Percentiles rank a stretch among this genome's conserved stretches.
These are phyloP conservation scores for Coleophora flavipennella DNA, from an alignment of 2,888 invertebrate species.

Conservation along the genomic window DNA sequence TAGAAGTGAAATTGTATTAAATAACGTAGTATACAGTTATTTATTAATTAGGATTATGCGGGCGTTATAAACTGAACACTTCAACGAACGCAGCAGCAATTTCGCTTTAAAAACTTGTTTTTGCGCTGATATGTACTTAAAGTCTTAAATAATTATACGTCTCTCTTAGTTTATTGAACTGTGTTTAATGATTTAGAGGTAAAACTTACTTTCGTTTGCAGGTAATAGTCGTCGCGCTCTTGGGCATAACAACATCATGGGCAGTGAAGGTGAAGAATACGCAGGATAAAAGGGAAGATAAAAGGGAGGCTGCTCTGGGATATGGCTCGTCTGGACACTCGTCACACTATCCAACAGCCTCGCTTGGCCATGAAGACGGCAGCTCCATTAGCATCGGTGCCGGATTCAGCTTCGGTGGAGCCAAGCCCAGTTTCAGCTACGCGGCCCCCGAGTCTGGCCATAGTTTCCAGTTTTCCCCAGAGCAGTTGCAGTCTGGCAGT, in stretches of 20 bases:
- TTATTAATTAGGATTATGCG: constrained; percentile 49
- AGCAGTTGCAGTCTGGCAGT: constrained; percentile 36
- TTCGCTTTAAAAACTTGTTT: constrained; percentile 40
- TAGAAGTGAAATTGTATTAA: constrained; percentile 60
- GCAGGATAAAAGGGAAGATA: constrained; percentile 47
- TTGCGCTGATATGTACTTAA: constrained; percentile 6
- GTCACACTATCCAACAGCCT: constrained; percentile 23
- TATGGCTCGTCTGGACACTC: constrained; percentile 34
- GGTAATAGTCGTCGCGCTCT: constrained; percentile 49
- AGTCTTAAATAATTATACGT: constrained; percentile 1
- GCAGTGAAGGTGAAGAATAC: constrained; percentile 39
- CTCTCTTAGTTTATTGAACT: background rate
- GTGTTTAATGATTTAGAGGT: constrained; percentile 2
- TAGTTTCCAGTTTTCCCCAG: constrained; percentile 36
- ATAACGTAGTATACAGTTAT: constrained; percentile 43
- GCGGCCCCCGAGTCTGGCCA: constrained; percentile 37
- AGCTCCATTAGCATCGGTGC: constrained; percentile 60
- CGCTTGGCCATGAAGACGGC: constrained; percentile 46
- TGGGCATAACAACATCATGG: constrained; percentile 50
- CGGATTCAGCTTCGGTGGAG: constrained; percentile 61
- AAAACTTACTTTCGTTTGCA: constrained; percentile 32
- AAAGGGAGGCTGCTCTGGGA: constrained; percentile 47
- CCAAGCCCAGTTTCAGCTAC: constrained; percentile 43
- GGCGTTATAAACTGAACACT: constrained; percentile 40
- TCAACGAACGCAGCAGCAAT: constrained; percentile 27